These are phyloP conservation scores for Notarius quadriscutis DNA, from an alignment of 2,113 vertebrate species.

Conservation along the genomic window DNA sequence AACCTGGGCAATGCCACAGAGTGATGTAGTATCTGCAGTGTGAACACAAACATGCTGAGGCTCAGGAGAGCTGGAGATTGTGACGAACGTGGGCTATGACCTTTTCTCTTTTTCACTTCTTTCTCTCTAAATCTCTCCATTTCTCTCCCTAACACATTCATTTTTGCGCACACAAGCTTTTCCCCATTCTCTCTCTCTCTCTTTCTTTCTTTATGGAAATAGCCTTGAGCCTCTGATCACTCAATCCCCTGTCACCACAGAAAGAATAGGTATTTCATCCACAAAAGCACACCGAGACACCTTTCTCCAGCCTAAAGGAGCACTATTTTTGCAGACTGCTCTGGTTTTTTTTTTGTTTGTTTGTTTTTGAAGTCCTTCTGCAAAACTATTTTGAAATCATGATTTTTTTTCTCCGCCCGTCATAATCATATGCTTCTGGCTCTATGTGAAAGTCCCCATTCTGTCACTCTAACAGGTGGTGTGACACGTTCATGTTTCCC, in stretches of 20 bases:
- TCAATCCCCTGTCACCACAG: slow-evolving; percentile 46
- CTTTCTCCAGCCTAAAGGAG: slow-evolving; percentile 1
- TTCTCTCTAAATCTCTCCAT: neutral
- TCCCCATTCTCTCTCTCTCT: neutral
- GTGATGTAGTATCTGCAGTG: slow-evolving; percentile 37
- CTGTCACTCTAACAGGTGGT: neutral
- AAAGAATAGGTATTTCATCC: slow-evolving; percentile 40
- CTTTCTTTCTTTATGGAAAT: slow-evolving; percentile 24
- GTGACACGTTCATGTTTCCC: slow-evolving; percentile 24
- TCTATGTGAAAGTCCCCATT: neutral
- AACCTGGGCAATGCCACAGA: slow-evolving; percentile 52
- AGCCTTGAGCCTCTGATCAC: slow-evolving; percentile 41
- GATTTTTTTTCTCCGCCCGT: neutral
- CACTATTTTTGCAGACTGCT: neutral
- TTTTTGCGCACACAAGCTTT: neutral
- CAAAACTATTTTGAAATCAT: slow-evolving; percentile 22
- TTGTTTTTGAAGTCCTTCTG: neutral
- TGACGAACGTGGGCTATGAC: slow-evolving; percentile 45
- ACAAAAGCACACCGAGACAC: slow-evolving; percentile 22
- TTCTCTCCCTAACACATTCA: neutral
- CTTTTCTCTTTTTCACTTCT: slow-evolving; percentile 31
- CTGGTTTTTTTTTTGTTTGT: neutral
- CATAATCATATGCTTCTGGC: neutral
- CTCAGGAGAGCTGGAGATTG: slow-evolving; percentile 16
- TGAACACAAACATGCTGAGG: slow-evolving; percentile 52